Percentiles rank a stretch among this genome's conserved stretches.
These are phyloP conservation scores for Lasioglossum oenotherae DNA, from an alignment of 2,888 invertebrate species.

Conservation along the genomic window DNA sequence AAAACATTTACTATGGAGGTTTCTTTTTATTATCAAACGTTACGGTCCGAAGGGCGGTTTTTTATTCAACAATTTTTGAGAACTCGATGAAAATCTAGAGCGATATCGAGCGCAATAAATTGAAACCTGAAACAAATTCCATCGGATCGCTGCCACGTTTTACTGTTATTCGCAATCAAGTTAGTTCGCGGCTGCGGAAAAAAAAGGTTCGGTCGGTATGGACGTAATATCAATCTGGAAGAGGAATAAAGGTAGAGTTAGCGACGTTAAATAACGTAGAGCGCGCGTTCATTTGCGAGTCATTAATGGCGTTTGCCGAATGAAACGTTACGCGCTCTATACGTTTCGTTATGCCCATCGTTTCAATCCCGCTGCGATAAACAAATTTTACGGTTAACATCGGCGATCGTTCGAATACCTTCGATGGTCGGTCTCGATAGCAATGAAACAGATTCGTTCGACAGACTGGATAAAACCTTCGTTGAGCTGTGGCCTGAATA, in stretches of 20 bases:
- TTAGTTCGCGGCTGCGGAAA: neutral
- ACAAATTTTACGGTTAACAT: neutral
- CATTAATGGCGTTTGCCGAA: constrained; percentile 3
- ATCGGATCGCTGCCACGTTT: neutral
- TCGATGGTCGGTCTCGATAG: neutral
- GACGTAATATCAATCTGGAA: neutral
- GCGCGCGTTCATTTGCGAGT: neutral
- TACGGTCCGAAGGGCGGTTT: neutral
- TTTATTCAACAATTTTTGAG: neutral
- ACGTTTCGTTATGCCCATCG: neutral
- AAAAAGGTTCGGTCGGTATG: neutral
- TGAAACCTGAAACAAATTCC: neutral
- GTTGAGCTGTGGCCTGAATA: no score
- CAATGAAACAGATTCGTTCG: constrained; percentile 20
- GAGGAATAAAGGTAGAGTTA: neutral
- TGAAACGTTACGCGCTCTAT: neutral
- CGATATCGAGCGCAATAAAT: neutral
- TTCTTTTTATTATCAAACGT: neutral
- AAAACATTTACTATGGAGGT: neutral
- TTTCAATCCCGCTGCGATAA: constrained; percentile 4
- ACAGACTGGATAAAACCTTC: neutral
- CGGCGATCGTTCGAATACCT: no score
- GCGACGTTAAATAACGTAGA: neutral
- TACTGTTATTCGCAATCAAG: neutral
- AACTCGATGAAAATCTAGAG: neutral